Conservation (phyloP, 2,113 vertebrate species). For the Carlito syrichta region DNA sequence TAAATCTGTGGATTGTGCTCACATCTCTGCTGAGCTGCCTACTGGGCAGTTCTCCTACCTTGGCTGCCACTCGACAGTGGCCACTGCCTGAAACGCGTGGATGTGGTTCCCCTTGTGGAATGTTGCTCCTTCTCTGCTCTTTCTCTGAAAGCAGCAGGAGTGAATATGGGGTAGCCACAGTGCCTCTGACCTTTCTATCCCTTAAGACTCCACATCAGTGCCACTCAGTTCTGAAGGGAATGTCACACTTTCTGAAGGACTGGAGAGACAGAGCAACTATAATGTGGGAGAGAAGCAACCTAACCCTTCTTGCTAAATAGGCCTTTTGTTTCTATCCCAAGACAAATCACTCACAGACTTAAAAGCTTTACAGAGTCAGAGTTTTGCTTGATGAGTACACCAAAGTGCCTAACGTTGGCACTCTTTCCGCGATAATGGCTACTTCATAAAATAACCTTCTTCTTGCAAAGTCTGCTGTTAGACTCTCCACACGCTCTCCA, state of each 20-base stretch:
- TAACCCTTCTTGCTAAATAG: not conserved
- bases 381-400: not conserved
- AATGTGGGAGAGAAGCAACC: not conserved
- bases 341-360: not conserved
- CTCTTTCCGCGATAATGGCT: not conserved
- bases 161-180: not conserved
- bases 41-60: not conserved
- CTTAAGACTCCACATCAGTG: not conserved
- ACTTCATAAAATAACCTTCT: not conserved
- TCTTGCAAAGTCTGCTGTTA: not conserved
- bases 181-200: not conserved
- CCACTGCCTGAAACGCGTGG: not conserved
- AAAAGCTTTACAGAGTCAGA: not conserved
- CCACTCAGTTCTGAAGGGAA: not conserved
- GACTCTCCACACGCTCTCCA: not conserved
- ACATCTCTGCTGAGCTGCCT: accelerated
- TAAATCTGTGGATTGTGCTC: accelerated
- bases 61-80: accelerated
- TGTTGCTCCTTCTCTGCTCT: not conserved
- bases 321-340: not conserved
- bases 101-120: not conserved
- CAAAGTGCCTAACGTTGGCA: not conserved
- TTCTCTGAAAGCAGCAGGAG: not conserved
- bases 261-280: not conserved
- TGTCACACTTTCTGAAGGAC: not conserved